These are phyloP conservation scores for Clanis bilineata DNA, from an alignment of 2,888 invertebrate genomes.

Conservation along the genomic window DNA sequence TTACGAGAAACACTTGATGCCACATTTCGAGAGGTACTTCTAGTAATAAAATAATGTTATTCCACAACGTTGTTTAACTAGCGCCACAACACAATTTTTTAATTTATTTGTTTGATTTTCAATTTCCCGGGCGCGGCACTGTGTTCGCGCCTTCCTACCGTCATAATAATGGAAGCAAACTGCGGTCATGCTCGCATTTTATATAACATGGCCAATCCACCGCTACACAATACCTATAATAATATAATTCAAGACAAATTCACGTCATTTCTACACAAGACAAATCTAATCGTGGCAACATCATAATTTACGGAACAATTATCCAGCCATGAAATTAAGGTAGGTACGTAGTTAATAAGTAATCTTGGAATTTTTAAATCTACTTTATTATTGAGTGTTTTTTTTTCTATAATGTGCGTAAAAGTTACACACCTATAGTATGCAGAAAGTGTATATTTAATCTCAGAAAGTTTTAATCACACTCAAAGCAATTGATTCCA, in stretches of 20 bases:
- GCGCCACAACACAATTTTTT: slow-evolving; percentile 33
- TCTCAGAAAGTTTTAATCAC: slow-evolving; percentile 29
- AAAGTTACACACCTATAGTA: slow-evolving; percentile 20
- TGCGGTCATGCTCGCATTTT: slow-evolving; percentile 60
- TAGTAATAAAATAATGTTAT: slow-evolving; percentile 27
- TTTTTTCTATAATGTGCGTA: slow-evolving; percentile 30
- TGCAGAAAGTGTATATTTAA: slow-evolving; percentile 34
- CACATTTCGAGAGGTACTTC: slow-evolving; percentile 49
- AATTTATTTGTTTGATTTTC: slow-evolving; percentile 36
- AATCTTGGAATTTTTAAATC: slow-evolving; percentile 34
- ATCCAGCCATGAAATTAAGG: slow-evolving; percentile 58
- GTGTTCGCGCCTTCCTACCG: slow-evolving; percentile 55
- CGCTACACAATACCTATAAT: slow-evolving; percentile 44
- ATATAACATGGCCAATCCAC: slow-evolving; percentile 67
- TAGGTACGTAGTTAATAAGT: too few relatives aligned
- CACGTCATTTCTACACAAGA: slow-evolving; percentile 61
- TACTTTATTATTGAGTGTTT: slow-evolving; percentile 30
- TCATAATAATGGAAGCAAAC: slow-evolving; percentile 62
- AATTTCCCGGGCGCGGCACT: slow-evolving; percentile 46
- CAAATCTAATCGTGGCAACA: slow-evolving; percentile 57
- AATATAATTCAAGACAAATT: slow-evolving; percentile 53
- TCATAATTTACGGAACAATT: slow-evolving; percentile 47
- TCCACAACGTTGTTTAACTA: slow-evolving; percentile 32
- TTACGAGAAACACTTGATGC: slow-evolving; percentile 39
- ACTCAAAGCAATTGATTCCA: slow-evolving; percentile 22